Evolutionary conservation across 2,888 invertebrate genomes (phyloP), one percentile per base, ranked within the genome.

Genomic region (Melinaea marsaeus): DNA sequence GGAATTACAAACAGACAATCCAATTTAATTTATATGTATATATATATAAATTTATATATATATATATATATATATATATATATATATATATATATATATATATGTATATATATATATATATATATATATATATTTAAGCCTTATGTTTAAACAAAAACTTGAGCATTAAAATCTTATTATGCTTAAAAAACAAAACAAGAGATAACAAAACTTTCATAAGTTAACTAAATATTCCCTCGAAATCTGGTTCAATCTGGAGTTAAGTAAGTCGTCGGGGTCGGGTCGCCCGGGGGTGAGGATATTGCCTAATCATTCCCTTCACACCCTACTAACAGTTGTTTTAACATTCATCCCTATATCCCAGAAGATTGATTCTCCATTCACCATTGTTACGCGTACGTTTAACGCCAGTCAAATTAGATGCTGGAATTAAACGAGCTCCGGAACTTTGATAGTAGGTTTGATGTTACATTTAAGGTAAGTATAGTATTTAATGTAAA

Each of bases 271-370:
- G 86, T 88, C 80, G 83, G 85, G 83, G 84, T 81, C 81, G 80
- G 74, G 77, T 78, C 76, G 79, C 68, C 76, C 77, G 80, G 81
- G 84, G 86, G 88, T 76, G 81, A 81, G 86, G 85, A 88, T 89
- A 90, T 90, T 89, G 90, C 88, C 90, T 86, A 88, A 90, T 90
- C 90, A 90, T 88, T 79, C 86, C 83, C 81, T 86, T 87, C 88
- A 80, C 89, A 85, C 90, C 88, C 89, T 84, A 84, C 85, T 85
- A 85, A 85, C 85, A 79, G 88, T 88, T 90, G 89, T 89, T 90
- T 90, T 88, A 89, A 81, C 79, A 89, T 89, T 89, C 88, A 90
- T 88, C 83, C 85, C 79, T 83, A 82, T 78, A 71, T 79, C 76
- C 79, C 71, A 76, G 71, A 75, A 81, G 78, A 85, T 86, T 84